Conservation (phyloP, 2,113 vertebrate genomes). For the Coracopsis vasa region DNA sequence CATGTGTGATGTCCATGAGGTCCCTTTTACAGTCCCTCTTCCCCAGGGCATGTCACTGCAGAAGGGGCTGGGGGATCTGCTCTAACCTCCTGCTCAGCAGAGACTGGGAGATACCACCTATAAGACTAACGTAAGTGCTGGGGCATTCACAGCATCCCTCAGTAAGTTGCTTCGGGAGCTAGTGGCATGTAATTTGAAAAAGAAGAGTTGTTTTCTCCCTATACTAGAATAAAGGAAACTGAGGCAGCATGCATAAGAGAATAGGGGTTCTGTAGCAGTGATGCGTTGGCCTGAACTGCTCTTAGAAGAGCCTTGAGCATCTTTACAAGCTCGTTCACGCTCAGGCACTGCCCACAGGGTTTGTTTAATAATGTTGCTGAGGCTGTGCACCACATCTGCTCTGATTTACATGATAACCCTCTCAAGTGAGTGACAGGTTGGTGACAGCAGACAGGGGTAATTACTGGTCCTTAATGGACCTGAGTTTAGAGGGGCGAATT, state of each 20-base stretch:
- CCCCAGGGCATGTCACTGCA: rapidly evolving
- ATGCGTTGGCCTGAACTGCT: background rate
- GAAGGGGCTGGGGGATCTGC: background rate
- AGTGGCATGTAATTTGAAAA: background rate
- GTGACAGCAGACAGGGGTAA: background rate
- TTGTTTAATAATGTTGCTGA: background rate
- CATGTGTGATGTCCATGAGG: rapidly evolving
- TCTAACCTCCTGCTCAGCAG: background rate
- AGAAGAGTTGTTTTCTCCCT: background rate
- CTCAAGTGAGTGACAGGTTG: background rate
- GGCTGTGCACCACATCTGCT: background rate
- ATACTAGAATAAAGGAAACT: background rate
- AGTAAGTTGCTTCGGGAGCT: background rate
- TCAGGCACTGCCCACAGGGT: background rate
- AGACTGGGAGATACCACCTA: background rate
- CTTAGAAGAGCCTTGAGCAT: background rate
- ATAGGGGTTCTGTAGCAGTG: background rate
- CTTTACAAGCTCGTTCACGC: background rate
- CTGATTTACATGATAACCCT: background rate
- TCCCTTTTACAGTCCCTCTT: rapidly evolving
- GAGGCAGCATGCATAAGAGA: background rate
- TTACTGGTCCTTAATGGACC: background rate
- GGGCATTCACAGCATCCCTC: background rate
- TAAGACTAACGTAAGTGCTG: rapidly evolving
- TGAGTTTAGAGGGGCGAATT: background rate